Conservation (phyloP, 2,797 vertebrate genomes). For the Corythornis leucogaster region DNA sequence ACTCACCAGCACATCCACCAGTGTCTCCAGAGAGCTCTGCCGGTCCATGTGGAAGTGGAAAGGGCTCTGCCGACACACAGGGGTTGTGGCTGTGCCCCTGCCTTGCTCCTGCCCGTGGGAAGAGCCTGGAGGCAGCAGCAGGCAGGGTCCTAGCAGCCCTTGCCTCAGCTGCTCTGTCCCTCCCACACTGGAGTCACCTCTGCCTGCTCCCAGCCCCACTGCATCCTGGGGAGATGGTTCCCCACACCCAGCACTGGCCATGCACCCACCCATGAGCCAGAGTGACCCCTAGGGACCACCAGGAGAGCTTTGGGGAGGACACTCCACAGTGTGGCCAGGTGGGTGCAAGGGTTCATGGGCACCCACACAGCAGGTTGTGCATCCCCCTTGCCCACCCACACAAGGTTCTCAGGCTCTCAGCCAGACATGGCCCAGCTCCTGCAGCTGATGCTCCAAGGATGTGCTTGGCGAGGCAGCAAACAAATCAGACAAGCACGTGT, state of each 20-base stretch:
- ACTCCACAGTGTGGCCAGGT: accelerated
- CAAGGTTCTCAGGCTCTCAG: neutral
- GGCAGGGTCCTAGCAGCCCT: neutral
- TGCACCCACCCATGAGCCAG: neutral
- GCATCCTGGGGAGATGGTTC: neutral
- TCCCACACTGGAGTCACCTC: neutral
- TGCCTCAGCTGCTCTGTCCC: neutral
- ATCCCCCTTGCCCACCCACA: neutral
- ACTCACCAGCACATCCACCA: constrained; percentile 82
- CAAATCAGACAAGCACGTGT: neutral
- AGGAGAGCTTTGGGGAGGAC: neutral
- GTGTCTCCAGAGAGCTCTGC: constrained; percentile 78
- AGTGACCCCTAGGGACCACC: neutral
- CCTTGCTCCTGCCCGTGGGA: accelerated
- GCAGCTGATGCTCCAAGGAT: neutral
- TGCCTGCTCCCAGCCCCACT: neutral
- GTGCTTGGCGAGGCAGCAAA: neutral
- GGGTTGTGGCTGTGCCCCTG: neutral
- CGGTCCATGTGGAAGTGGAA: constrained; percentile 90
- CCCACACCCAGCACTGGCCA: neutral
- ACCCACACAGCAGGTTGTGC: accelerated
- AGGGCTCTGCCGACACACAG: constrained; percentile 78
- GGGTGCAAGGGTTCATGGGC: neutral
- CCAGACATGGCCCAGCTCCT: neutral
- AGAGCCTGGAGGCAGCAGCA: neutral